Evolutionary conservation across 2,797 vertebrate genomes (phyloP).

Genomic region (Centropyge bicolor): DNA sequence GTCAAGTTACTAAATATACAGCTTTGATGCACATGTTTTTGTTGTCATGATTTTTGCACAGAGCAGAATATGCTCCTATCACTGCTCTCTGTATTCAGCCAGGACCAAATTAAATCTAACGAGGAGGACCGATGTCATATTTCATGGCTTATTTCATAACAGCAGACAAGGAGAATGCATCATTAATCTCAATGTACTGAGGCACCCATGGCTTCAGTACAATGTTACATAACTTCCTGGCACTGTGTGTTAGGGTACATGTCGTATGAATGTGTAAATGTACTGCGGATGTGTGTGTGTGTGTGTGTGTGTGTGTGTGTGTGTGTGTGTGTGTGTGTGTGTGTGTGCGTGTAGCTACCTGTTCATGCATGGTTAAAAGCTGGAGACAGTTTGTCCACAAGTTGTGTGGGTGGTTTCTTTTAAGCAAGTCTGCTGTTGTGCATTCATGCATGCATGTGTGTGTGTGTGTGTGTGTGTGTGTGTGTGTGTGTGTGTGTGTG

Average conservation of each 20-base stretch:
- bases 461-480: slow-evolving; percentile 53
- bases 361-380: slow-evolving; percentile 16
- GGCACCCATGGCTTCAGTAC: slow-evolving; percentile 22
- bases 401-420: slow-evolving; percentile 29
- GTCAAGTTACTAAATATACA: background rate
- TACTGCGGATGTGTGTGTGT: background rate
- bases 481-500: slow-evolving; percentile 36
- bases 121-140: slow-evolving; percentile 36
- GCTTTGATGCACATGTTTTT: background rate
- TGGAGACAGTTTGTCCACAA: slow-evolving; percentile 18
- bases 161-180: slow-evolving; percentile 56
- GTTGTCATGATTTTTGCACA: background rate
- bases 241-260: slow-evolving; percentile 16
- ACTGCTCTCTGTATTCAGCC: slow-evolving; percentile 11
- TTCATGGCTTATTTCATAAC: slow-evolving; percentile 62
- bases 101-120: slow-evolving; percentile 32
- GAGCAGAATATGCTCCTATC: slow-evolving; percentile 2
- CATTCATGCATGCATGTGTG: slow-evolving; percentile 19
- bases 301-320: background rate
- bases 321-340: background rate
- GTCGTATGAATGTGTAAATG: slow-evolving; percentile 34
- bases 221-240: slow-evolving; percentile 61
- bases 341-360: background rate
- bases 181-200: slow-evolving; percentile 59
- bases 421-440: slow-evolving; percentile 21